A percentile compares a stretch with the other conserved stretches of the same genome.
These are phyloP conservation scores for Penaeus indicus DNA, from an alignment of 1,140 invertebrate genomes.

Conservation along the genomic window DNA sequence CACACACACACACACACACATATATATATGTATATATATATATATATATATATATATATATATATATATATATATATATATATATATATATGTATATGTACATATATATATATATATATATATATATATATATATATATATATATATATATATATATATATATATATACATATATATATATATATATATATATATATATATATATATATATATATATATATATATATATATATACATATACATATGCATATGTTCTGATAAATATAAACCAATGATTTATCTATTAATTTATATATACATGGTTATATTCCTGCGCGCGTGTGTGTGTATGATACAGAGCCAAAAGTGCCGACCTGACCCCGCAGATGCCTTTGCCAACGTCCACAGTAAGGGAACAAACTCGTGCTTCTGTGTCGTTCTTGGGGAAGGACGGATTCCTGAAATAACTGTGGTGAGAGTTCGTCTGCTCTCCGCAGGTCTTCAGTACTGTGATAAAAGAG, in stretches of 20 bases:
- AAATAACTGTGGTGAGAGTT: conserved; percentile 41
- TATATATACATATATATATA: neutral
- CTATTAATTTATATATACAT: neutral
- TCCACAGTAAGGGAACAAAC: conserved; percentile 37
- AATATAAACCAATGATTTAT: no score
- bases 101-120: neutral
- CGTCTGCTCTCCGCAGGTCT: conserved; percentile 39
- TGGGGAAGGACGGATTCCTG: conserved; percentile 39
- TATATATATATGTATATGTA: neutral
- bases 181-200: neutral
- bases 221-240: conserved; percentile 11
- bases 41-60: neutral
- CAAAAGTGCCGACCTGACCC: conserved; percentile 33
- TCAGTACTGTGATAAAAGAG: neutral
- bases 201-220: conserved; percentile 2
- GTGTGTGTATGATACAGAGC: neutral
- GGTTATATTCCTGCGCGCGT: neutral
- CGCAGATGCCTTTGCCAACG: conserved; percentile 40
- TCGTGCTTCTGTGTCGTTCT: conserved; percentile 31
- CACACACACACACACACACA: no score
- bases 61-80: no score
- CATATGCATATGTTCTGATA: neutral
- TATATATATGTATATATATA: no score
- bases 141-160: neutral
- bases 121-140: neutral